These are phyloP conservation scores for Pseudolycoriella hygida DNA, from an alignment of 2,888 invertebrate genomes.

Conservation along the genomic window DNA sequence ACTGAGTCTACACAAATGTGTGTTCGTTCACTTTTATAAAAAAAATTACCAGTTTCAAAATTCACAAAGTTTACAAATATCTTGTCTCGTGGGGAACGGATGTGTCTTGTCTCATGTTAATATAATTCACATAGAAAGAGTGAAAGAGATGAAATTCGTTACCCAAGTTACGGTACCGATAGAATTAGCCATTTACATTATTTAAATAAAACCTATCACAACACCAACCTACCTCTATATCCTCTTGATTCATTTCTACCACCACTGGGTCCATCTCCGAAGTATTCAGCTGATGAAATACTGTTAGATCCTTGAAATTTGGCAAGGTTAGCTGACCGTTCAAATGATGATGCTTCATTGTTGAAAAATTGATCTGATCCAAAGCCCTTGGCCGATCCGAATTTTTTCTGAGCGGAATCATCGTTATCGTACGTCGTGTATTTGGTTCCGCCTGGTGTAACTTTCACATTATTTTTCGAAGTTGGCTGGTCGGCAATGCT, in stretches of 20 bases:
- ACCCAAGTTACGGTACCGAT: too few relatives aligned
- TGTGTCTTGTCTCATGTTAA: too few relatives aligned
- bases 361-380: slow-evolving; percentile 95
- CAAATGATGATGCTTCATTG: slow-evolving; percentile 36
- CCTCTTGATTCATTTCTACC: slow-evolving; percentile 21
- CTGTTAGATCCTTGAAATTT: slow-evolving; percentile 87
- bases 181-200: too few relatives aligned
- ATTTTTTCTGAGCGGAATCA: slow-evolving; percentile 76
- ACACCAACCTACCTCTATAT: slow-evolving; percentile 12
- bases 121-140: not conserved
- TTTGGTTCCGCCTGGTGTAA: slow-evolving; percentile 4
- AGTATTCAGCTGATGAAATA: slow-evolving; percentile 94
- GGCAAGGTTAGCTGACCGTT: slow-evolving; percentile 36
- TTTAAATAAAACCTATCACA: not conserved
- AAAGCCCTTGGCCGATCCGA: slow-evolving; percentile 92
- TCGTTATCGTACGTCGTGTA: slow-evolving; percentile 33
- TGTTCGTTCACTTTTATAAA: too few relatives aligned
- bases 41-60: too few relatives aligned
- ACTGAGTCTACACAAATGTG: too few relatives aligned
- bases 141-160: too few relatives aligned
- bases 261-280: slow-evolving; percentile 37
- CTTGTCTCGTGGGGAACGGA: too few relatives aligned
- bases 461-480: slow-evolving; percentile 6
- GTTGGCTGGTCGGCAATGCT: not conserved
- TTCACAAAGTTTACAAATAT: too few relatives aligned